Evolutionary conservation across 2,113 vertebrate species (phyloP).

Genomic region (Desmodus rotundus): DNA sequence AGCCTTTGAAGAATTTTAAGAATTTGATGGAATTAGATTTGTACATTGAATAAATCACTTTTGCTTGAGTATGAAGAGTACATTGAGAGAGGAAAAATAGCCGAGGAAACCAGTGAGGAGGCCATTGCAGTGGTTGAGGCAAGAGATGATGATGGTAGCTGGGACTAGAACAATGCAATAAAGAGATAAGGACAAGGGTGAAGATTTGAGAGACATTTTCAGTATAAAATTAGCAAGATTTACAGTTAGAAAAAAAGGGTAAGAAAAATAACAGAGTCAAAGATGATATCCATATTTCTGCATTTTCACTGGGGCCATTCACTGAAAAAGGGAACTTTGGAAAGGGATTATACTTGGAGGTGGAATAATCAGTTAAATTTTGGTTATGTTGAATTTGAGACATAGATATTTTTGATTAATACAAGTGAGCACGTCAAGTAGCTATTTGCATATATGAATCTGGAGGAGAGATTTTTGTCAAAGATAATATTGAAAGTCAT

Average conservation of each 20-base stretch:
- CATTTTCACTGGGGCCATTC: neutral
- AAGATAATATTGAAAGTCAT: neutral
- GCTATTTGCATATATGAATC: neutral
- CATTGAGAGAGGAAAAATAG: neutral
- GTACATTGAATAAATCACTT: neutral
- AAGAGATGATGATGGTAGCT: too few species aligned
- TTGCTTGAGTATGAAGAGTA: neutral
- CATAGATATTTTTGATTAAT: neutral
- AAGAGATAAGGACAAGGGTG: neutral
- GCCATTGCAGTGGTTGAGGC: fast-evolving
- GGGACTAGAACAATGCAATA: too few species aligned
- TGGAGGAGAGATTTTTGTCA: neutral
- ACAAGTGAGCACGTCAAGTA: neutral
- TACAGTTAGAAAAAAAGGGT: neutral
- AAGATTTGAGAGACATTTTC: neutral
- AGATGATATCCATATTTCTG: neutral
- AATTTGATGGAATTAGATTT: neutral
- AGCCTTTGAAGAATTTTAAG: neutral
- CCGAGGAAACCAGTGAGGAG: neutral
- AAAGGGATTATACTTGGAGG: neutral
- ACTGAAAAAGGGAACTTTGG: neutral
- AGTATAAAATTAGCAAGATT: neutral
- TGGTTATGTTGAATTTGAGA: neutral
- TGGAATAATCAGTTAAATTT: neutral
- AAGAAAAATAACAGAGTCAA: neutral